Evolutionary conservation across 2,797 vertebrate genomes (phyloP), one percentile per base, ranked within the genome.

Genomic region (Dermochelys coriacea): DNA sequence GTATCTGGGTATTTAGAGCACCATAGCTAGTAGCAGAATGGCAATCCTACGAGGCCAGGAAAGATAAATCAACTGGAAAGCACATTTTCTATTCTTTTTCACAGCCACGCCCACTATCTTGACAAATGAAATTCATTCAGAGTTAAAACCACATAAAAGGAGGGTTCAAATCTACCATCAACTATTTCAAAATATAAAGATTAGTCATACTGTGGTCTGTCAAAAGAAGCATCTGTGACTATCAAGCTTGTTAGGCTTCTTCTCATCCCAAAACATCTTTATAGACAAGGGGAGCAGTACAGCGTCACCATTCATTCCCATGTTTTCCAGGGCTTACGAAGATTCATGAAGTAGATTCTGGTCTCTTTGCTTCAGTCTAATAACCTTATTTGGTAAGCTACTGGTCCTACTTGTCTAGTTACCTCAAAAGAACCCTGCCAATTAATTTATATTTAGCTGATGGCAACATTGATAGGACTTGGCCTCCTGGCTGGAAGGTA

Each of bases 41-140:
- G 94, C 12, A 86, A 45, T 93, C 93, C 51, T 82, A 29, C 54
- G 80, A 51, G 25, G 55, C 84, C 78, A 82, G 79, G 91, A 89
- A 29, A 47, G 23, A 75, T 7, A 75, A 47, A 25, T 47, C 23
- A 45, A 87, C 8, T 91, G 89, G 86, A 19, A 85, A 86, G 86
- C 0, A 1, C 25, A 16, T 21, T 0, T 94, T 34, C 2, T 71
- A 91, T 91, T 88, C 52, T 86, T 5, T 16, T 75, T 27, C 27
- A 75, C 71, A 45, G 41, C 25, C 41, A 75, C 41, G 6, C 12
- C 12, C 25, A 75, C 23, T 14, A 47, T 47, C 12, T 45, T 23
- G 3, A 41, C 71, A 74, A 74, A 74, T 8, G 41, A 74, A 27
- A 74, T 74, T 45, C 23, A 47, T 45, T 51, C 49, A 50, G 16